Evolutionary conservation across 2,797 vertebrate genomes (phyloP).

Genomic region (Xenops minutus): DNA sequence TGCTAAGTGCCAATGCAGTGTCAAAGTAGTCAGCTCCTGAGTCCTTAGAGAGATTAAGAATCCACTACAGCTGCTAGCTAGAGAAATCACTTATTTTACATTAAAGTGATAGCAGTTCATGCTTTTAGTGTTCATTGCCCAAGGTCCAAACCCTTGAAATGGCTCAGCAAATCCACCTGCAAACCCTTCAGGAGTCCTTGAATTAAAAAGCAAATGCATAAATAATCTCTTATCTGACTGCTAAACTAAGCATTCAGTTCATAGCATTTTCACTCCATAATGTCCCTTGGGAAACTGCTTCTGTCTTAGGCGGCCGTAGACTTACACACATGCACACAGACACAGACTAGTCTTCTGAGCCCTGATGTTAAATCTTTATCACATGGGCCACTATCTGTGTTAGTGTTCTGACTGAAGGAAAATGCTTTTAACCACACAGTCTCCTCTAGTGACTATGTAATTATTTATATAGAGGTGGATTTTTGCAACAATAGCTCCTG

Average conservation of each 20-base stretch:
- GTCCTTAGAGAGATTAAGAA: constrained; percentile 25
- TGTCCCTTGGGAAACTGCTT: background rate
- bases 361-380: background rate
- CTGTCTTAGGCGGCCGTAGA: background rate
- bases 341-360: background rate
- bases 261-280: background rate
- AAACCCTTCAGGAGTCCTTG: background rate
- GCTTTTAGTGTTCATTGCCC: background rate
- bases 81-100: background rate
- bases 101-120: background rate
- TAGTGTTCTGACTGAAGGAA: background rate
- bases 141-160: background rate
- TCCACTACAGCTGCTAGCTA: constrained; percentile 13
- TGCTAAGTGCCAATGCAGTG: background rate
- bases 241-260: background rate
- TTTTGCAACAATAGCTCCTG: background rate
- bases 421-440: background rate
- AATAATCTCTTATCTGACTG: background rate
- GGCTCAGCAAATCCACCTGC: background rate
- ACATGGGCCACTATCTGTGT: background rate
- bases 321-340: background rate
- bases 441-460: background rate
- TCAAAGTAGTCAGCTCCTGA: background rate
- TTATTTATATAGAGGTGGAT: background rate
- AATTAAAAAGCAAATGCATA: background rate